Evolutionary conservation across 2,797 vertebrate species (phyloP).

Genomic region (Telmatherina bonti): DNA sequence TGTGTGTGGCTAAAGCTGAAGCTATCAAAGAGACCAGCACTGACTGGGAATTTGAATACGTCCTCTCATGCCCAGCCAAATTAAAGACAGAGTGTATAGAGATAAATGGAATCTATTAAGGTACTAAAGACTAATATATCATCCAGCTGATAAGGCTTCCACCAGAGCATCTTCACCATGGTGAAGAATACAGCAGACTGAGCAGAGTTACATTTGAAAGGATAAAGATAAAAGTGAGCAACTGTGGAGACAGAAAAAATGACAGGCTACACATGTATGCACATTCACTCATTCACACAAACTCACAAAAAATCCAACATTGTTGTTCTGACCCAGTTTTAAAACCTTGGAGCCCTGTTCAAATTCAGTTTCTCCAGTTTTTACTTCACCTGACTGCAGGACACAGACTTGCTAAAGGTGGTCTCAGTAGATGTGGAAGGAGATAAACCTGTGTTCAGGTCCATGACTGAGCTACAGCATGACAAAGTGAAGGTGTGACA

Average conservation of each 20-base stretch:
- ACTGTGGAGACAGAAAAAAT: slow-evolving; percentile 32
- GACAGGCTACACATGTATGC: slow-evolving; percentile 16
- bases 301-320: slow-evolving; percentile 28
- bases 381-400: no score
- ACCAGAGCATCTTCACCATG: slow-evolving; percentile 66
- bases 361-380: no score
- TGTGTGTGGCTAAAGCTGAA: slow-evolving; percentile 41
- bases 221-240: slow-evolving; percentile 28
- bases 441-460: no score
- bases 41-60: slow-evolving; percentile 77
- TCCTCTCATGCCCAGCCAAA: slow-evolving; percentile 74
- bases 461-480: no score
- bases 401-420: no score
- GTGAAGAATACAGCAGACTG: slow-evolving; percentile 51
- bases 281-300: slow-evolving; percentile 33
- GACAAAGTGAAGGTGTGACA: no score
- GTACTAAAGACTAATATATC: slow-evolving; percentile 81
- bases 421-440: no score
- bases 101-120: slow-evolving; percentile 84
- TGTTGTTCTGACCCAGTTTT: no score
- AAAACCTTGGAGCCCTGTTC: no score
- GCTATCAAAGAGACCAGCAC: slow-evolving; percentile 38
- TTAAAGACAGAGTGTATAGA: slow-evolving; percentile 80
- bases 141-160: slow-evolving; percentile 77
- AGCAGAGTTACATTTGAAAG: slow-evolving; percentile 39